Base-by-base conservation (phyloP, 1,140 invertebrate genomes). In the Drosophila obscura region DNA sequence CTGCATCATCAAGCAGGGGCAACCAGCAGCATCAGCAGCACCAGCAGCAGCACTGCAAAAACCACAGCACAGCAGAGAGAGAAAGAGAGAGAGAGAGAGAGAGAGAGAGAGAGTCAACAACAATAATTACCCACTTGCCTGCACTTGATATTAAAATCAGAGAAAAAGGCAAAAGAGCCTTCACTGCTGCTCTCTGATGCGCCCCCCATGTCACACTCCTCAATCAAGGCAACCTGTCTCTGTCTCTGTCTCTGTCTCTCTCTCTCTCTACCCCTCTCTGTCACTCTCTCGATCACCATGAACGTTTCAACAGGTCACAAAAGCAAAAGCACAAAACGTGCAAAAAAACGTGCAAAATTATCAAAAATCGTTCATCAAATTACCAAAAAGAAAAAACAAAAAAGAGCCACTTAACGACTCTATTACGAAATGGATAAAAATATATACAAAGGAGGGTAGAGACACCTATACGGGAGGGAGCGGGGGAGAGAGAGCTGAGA, bases 311-410 rank as follows among this genome's bases (percentile, higher is more conserved):
- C 79, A 77, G 79, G 79, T 82, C 79, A 13, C 35, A 39, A 82
- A 77, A 82, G 56, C 69, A 52, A 82, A 60, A 39, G 35, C 35
- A 39, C 49, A 66, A 85, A 89, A 79, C 83, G 79, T 82, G 85
- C 83, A 87, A 83, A 88, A 80, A 73, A 78, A 81, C 72, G 80
- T 88, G 80, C 73, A 73, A 88, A 83, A 83, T 88, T 89, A 88
- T 88, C 84, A 88, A 88, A 88, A 88, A 89, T 88, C 84, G 84
- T 88, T 88, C 84, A 88, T 88, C 84, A 88, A 88, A 88, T 88
- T 88, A 88, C 84, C 80, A 65, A 73, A 65, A 13, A 28, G 2
- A 7, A 35, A 9, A 16, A 53, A 73, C 48, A 52, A 45, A 62
- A 63, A 65, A 62, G 61, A 28, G 60, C 52, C 73, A 88, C 83